Conservation (phyloP, 2,797 vertebrate species). For the Mus spretus region DNA sequence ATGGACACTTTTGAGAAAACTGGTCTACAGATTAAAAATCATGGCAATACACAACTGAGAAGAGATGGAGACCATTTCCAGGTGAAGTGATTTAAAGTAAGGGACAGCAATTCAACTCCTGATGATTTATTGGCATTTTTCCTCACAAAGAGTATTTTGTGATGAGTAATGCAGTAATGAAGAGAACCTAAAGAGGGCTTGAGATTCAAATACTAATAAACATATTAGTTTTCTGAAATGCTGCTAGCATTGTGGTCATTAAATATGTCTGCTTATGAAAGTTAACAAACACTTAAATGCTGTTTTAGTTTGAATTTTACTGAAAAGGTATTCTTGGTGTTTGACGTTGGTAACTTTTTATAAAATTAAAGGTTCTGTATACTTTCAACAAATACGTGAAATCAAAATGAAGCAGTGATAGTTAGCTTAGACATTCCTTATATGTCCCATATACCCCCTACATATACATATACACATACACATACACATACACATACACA, state of each 20-base stretch:
- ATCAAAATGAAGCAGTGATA: background rate
- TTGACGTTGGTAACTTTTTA: background rate
- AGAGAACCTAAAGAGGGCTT: background rate
- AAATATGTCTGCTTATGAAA: background rate
- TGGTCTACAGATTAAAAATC: background rate
- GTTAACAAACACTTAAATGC: background rate
- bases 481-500: too few species aligned
- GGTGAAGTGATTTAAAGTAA: background rate
- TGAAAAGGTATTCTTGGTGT: background rate
- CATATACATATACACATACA: too few species aligned
- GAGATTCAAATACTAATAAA: background rate
- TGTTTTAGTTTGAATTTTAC: background rate
- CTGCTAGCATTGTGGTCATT: background rate
- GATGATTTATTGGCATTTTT: background rate
- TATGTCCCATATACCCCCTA: background rate
- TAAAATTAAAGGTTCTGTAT: background rate
- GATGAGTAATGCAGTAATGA: background rate
- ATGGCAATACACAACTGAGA: background rate
- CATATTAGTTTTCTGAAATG: background rate
- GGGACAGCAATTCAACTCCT: background rate
- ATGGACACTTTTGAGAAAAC: constrained; percentile 7
- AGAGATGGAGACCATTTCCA: background rate
- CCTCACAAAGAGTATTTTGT: background rate
- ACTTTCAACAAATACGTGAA: background rate
- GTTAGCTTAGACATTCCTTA: background rate